phyloP scores from a whole-genome alignment of 2,113 vertebrate genomes.

The Oreocharis arfaki region DNA sequence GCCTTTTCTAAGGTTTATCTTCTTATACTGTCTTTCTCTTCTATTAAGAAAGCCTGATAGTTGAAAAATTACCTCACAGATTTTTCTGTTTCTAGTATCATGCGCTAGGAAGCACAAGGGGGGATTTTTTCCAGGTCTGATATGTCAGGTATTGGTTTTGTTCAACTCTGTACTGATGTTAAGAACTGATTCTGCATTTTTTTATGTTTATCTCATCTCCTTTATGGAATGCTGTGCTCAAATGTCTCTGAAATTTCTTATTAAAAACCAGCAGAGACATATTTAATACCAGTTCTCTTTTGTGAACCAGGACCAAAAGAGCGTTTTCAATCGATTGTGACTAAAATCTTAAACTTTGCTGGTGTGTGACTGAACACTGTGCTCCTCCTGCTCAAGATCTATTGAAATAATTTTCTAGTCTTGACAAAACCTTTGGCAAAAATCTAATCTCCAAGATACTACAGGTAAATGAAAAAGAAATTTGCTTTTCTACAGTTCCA shows the following conservation, averaged over 20 bases:
- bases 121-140: not conserved
- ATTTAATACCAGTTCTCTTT: not conserved
- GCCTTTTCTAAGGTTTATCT: not conserved
- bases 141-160: not conserved
- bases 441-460: not conserved
- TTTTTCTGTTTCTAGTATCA: not conserved
- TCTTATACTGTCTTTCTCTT: not conserved
- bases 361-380: not conserved
- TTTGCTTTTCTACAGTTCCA: not conserved
- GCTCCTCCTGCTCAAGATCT: not conserved
- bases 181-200: not conserved
- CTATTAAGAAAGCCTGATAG: not conserved
- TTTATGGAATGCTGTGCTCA: not conserved
- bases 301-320: not conserved
- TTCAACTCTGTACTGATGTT: not conserved
- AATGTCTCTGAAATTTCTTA: not conserved
- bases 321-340: not conserved
- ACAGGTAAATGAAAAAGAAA: not conserved
- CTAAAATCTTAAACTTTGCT: not conserved
- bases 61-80: not conserved
- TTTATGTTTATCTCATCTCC: not conserved
- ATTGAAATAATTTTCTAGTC: not conserved
- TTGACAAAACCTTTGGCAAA: not conserved
- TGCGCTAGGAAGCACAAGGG: not conserved
- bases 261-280: not conserved